A percentile compares a stretch with the other conserved stretches of the same genome.
Evolutionary conservation across 2,888 invertebrate species (phyloP).

Genomic region (Acrobeloides nanus): DNA sequence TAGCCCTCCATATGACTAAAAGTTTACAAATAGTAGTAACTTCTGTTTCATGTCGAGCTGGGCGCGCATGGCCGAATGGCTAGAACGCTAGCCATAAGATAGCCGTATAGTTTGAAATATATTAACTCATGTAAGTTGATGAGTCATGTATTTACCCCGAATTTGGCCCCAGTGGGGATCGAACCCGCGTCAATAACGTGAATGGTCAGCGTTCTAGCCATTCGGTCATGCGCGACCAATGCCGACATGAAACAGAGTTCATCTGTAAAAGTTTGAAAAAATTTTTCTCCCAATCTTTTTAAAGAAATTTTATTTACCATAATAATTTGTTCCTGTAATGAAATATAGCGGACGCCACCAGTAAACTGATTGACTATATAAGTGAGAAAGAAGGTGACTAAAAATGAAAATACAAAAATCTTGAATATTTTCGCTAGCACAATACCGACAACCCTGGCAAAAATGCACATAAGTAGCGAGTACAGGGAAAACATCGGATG

Average conservation of each 20-base stretch:
- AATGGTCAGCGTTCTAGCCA: no score
- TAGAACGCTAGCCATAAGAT: no score
- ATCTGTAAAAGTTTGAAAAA: not conserved
- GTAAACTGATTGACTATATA: conserved; percentile 19
- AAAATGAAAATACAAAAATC: conserved; percentile 1
- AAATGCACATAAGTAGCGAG: conserved; percentile 38
- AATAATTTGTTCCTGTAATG: conserved; percentile 60
- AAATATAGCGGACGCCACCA: conserved; percentile 56
- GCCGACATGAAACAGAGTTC: no score
- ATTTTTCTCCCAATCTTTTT: not conserved
- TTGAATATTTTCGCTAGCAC: not conserved
- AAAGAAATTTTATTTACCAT: conserved; percentile 54
- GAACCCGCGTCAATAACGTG: no score
- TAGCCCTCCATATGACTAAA: conserved; percentile 60
- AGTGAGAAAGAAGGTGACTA: conserved; percentile 1
- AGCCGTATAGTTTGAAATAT: no score
- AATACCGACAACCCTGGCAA: conserved; percentile 36
- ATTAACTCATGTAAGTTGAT: no score
- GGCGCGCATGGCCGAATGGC: no score
- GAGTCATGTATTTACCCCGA: no score
- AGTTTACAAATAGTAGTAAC: not conserved
- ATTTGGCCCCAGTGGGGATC: no score
- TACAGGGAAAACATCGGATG: conserved; percentile 41
- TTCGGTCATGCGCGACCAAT: no score
- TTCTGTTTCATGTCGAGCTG: no score